Conservation (phyloP, 2,113 vertebrate genomes). For the Merops nubicus region DNA sequence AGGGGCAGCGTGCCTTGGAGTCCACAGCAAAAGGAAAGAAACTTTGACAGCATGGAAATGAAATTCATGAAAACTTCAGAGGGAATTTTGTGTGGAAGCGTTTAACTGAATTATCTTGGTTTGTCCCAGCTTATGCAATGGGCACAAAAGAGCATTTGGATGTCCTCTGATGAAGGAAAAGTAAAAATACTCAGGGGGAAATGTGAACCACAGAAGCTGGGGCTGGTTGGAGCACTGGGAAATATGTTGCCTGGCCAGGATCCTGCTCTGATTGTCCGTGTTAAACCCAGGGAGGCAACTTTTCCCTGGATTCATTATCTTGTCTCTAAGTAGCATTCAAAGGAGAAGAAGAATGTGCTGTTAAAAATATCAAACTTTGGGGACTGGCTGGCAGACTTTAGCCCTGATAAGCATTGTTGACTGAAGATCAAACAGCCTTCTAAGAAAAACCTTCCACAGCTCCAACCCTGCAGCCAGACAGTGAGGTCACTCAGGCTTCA, state of each 20-base stretch:
- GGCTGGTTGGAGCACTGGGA: neutral
- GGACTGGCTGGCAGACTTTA: conserved; percentile 27
- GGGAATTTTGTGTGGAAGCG: neutral
- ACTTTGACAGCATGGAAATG: neutral
- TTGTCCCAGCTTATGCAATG: neutral
- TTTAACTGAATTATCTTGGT: neutral
- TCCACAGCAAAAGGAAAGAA: neutral
- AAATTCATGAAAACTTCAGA: neutral
- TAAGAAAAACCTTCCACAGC: neutral
- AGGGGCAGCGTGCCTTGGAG: neutral
- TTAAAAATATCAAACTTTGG: conserved; percentile 57
- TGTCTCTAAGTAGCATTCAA: conserved; percentile 14
- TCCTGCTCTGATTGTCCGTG: neutral
- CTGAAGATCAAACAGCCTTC: conserved; percentile 49
- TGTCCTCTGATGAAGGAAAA: neutral
- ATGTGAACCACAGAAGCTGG: neutral
- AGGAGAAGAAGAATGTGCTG: conserved; percentile 46
- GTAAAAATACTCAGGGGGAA: neutral
- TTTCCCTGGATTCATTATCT: neutral
- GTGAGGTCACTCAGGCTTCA: neutral
- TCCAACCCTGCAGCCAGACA: conserved; percentile 2
- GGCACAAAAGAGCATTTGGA: neutral
- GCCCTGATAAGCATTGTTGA: neutral
- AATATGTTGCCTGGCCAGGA: neutral
- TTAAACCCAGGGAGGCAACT: neutral